Conservation (phyloP, 2,888 invertebrate genomes). For the Asteroscopus sphinx region DNA sequence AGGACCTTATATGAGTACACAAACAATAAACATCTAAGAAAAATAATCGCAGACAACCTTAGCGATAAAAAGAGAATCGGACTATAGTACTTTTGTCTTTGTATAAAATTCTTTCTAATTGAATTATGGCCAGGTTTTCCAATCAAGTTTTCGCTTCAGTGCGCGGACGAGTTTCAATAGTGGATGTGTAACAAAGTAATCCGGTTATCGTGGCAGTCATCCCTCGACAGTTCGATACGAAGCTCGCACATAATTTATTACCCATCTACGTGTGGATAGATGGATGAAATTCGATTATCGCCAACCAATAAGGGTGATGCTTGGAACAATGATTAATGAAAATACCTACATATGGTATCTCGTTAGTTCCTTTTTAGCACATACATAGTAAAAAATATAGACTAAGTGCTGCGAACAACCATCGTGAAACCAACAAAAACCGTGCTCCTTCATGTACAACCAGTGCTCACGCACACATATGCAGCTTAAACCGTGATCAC, state of each 20-base stretch:
- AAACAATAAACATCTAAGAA: neutral
- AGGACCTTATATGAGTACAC: neutral
- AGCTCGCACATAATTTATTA: conserved; percentile 43
- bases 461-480: too few relatives aligned
- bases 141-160: conserved; percentile 47
- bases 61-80: neutral
- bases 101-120: conserved; percentile 20
- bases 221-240: conserved; percentile 30
- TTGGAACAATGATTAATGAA: conserved; percentile 20
- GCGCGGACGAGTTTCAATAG: conserved; percentile 35
- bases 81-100: neutral
- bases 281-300: conserved; percentile 42
- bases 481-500: too few relatives aligned
- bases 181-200: conserved; percentile 47
- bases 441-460: too few relatives aligned
- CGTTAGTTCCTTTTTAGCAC: neutral
- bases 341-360: neutral
- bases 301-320: conserved; percentile 19
- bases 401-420: too few relatives aligned
- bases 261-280: conserved; percentile 27
- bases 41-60: neutral
- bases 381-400: too few relatives aligned
- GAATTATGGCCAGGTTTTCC: conserved; percentile 32
- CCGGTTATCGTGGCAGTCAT: conserved; percentile 42
- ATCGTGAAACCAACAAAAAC: too few relatives aligned